Evolutionary conservation across 2,113 vertebrate genomes (phyloP).

Genomic region (Atractosteus spatula): DNA sequence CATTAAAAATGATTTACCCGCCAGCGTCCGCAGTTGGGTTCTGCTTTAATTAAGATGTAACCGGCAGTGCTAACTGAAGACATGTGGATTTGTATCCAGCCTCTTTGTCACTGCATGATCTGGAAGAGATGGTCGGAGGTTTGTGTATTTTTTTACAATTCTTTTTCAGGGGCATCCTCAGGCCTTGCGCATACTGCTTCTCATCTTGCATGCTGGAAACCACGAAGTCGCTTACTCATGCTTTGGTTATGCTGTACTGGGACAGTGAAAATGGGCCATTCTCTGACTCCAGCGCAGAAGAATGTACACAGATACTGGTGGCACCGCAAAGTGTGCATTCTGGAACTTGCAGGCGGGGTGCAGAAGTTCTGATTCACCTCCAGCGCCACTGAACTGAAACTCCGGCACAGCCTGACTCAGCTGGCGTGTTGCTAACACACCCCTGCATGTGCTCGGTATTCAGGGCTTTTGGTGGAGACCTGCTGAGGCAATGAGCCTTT

Average conservation of each 20-base stretch:
- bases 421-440: slow-evolving; percentile 1
- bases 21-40: background rate
- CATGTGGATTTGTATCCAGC: no score
- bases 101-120: no score
- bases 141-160: background rate
- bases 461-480: background rate
- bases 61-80: no score
- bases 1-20: background rate
- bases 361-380: background rate
- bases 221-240: slow-evolving; percentile 12
- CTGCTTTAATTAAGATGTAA: background rate
- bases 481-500: slow-evolving; percentile 35
- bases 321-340: background rate
- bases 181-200: background rate
- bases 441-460: no score
- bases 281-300: background rate
- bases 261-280: background rate
- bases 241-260: slow-evolving; percentile 6
- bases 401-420: slow-evolving; percentile 24
- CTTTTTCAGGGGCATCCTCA: background rate
- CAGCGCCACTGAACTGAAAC: no score
- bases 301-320: background rate
- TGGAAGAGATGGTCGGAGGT: no score
- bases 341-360: background rate
- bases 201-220: background rate